These are phyloP conservation scores for Hippocampus kuda DNA, from an alignment of 2,797 vertebrate species.

Conservation along the genomic window DNA sequence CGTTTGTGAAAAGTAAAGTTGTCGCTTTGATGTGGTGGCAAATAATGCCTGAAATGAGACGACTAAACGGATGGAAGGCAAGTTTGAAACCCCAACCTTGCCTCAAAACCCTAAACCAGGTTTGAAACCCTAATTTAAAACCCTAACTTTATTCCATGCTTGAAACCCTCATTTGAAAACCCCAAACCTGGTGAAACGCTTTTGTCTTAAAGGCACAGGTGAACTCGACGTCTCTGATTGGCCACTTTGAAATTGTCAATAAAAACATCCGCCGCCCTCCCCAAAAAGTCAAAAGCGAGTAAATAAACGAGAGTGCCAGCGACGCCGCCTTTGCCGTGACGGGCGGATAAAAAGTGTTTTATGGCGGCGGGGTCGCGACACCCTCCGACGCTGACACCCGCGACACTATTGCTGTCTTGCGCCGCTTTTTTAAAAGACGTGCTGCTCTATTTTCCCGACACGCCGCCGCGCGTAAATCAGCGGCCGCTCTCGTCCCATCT, in stretches of 20 bases:
- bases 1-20: not conserved
- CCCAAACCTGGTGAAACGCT: too few relatives aligned
- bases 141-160: too few relatives aligned
- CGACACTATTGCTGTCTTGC: conserved; percentile 45
- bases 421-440: conserved; percentile 30
- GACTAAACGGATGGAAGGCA: not conserved
- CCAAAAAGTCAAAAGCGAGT: not conserved
- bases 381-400: conserved; percentile 60
- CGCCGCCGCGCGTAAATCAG: conserved; percentile 49
- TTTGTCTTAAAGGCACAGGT: too few relatives aligned
- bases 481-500: conserved; percentile 37
- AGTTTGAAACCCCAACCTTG: not conserved
- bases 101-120: too few relatives aligned
- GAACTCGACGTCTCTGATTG: too few relatives aligned
- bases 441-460: conserved; percentile 36
- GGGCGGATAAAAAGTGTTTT: conserved; percentile 56
- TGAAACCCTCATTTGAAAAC: too few relatives aligned
- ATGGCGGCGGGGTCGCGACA: conserved; percentile 56
- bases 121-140: too few relatives aligned
- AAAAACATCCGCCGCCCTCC: not conserved
- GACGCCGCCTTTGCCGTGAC: conserved; percentile 14
- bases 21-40: not conserved
- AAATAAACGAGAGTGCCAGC: conserved; percentile 25
- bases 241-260: too few relatives aligned
- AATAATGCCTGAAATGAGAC: not conserved